Base-by-base conservation (phyloP, 1,140 invertebrate species). In the Lamellibrachia luymesi region DNA sequence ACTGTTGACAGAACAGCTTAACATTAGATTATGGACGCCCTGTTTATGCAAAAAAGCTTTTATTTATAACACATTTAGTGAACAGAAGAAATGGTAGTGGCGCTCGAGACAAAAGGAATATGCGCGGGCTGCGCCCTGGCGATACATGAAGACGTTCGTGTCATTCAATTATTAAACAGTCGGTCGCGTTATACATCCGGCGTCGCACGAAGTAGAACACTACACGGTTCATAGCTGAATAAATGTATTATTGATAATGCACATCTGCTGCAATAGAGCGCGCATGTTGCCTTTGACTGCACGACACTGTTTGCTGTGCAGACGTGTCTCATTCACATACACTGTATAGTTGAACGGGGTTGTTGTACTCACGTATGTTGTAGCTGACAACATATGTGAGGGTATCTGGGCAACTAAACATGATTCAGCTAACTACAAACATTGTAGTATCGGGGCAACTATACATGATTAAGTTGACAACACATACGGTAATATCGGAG, bases 151-250 rank as follows among this genome's bases (percentile, higher is more conserved):
- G 64, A 80, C 13, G 64, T 80, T 80, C 64, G 64, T 80, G 64
- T 80, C 64, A 22, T 80, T 80, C 64, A 80, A 80, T 80, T 80
- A 80, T 80, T 80, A 80, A 80, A 80, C 64, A 80, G 64, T 80
- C 64, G 25, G 5, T 22, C 64, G 64, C 7, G 13, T 80, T 0
- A 80, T 80, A 80, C 64, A 10, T 80, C 64, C 4, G 64, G 13
- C 64, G 64, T 80, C 64, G 25, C 64, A 80, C 13, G 64, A 80
- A 80, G 13, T 22, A 80, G 64, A 80, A 80, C 64, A 17, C 64
- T 80, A 22, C 64, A 80, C 64, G 64, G 64, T 4, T 22, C 64
- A 80, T 80, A 80, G 25, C 64, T 80, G 64, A 22, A 22, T 80
- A 80, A 22, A 80, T 80, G 13, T 80, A 80, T 80, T 80, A 80